Conservation (phyloP, 2,113 vertebrate genomes). For the Pitta sordida region DNA sequence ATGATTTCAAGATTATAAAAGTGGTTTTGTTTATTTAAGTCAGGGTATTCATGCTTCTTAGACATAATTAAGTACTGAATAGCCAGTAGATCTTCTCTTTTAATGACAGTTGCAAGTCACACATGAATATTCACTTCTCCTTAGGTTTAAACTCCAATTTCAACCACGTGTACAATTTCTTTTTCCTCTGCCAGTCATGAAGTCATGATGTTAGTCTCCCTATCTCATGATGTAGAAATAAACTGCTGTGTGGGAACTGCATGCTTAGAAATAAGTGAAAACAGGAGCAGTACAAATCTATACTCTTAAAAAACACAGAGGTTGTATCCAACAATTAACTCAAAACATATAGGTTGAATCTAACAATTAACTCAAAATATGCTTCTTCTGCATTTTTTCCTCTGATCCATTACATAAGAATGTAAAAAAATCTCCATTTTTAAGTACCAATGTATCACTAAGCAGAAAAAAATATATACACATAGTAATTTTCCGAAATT, state of each 20-base stretch:
- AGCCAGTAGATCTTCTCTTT: neutral
- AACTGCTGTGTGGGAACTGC: neutral
- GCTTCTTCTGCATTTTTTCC: constrained; percentile 48
- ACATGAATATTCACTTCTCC: neutral
- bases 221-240: neutral
- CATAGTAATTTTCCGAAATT: constrained; percentile 55
- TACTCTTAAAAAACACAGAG: neutral
- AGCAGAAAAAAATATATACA: constrained; percentile 18
- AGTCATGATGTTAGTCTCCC: neutral
- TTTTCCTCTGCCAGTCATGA: neutral
- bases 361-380: constrained; percentile 56
- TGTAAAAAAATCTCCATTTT: no score
- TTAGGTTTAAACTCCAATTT: constrained; percentile 11
- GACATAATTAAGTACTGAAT: neutral
- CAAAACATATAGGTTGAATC: constrained; percentile 4
- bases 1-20: neutral
- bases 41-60: neutral
- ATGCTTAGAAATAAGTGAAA: neutral
- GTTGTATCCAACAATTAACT: constrained; percentile 49
- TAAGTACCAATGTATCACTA: constrained; percentile 50
- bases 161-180: neutral
- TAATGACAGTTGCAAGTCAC: neutral
- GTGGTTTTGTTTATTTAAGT: neutral
- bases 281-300: neutral
- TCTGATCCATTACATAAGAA: constrained; percentile 53